phyloP scores from a whole-genome alignment of 2,888 invertebrate genomes.

The Cenopis cana region DNA sequence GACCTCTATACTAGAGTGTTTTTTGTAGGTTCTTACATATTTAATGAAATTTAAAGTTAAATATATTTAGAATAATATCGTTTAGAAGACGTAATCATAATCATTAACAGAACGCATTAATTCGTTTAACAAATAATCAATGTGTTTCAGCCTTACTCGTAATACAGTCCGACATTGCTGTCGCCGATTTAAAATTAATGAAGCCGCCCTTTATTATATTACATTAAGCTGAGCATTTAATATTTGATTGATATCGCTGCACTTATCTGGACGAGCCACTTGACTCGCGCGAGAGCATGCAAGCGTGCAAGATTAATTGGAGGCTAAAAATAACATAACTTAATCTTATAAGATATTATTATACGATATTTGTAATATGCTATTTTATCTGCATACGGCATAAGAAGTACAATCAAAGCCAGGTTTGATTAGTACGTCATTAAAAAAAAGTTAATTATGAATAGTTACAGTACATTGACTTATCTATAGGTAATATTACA shows the following conservation, averaged over 20 bases:
- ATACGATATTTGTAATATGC: slow-evolving; percentile 12
- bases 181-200: slow-evolving; percentile 31
- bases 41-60: no score
- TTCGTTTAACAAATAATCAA: background rate
- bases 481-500: no score
- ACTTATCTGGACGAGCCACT: slow-evolving; percentile 49
- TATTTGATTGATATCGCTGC: slow-evolving; percentile 54
- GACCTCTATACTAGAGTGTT: no score
- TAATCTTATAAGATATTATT: slow-evolving; percentile 11
- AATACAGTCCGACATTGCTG: slow-evolving; percentile 1
- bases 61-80: no score
- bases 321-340: slow-evolving; percentile 31
- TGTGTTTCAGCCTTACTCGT: slow-evolving; percentile 3
- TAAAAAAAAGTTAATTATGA: no score
- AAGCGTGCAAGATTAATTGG: slow-evolving; percentile 39
- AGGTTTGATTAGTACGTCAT: background rate
- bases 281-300: slow-evolving; percentile 36
- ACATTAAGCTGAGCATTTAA: slow-evolving; percentile 43
- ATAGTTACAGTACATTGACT: no score
- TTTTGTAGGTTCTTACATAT: no score
- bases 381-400: slow-evolving; percentile 13
- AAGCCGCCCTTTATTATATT: slow-evolving; percentile 27
- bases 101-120: no score
- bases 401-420: background rate
- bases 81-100: no score